Evolutionary conservation across 2,797 vertebrate species (phyloP), one percentile per base, ranked within the genome.

Genomic region (Ptychadena robeensis): DNA sequence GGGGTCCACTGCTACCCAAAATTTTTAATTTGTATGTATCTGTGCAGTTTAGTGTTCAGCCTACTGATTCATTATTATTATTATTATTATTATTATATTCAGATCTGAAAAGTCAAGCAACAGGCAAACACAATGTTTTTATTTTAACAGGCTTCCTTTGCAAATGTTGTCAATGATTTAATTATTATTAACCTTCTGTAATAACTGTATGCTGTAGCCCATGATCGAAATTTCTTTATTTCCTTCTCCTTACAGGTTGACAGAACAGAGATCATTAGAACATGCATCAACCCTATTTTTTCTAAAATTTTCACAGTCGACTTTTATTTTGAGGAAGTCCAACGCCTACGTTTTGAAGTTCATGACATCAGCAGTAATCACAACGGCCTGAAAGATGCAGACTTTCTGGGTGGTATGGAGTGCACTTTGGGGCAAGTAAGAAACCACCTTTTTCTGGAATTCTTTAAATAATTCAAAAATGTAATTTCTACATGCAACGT

Each of bases 291-390:
- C 78, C 96, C 97, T 0, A 92, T 99, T 83, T 99, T 98, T 90
- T 99, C 98, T 57, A 99, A 99, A 90, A 93, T 99, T 87, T 97
- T 98, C 72, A 95, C 97, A 0, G 97, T 99, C 88, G 98, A 99
- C 86, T 99, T 97, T 88, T 99, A 99, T 86, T 99, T 99, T 70
- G 98, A 99, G 87, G 98, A 99, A 87, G 96, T 99, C 27, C 98
- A 99, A 88, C 93, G 97, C 68, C 89, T 99, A 57, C 92, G 98
- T 5, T 98, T 97, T 85, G 98, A 99, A 82, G 96, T 98, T 73
- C 96, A 97, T 2, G 97, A 99, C 87, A 99, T 99, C 79, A 98
- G 97, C 93, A 97, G 96, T 86, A 97, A 94, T 82, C 97, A 98
- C 91, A 98, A 99, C 1, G 97, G 97, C 70, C 93, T 99, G 69